Conservation (phyloP, 2,797 vertebrate genomes). For the Sebastes hubbsi region DNA sequence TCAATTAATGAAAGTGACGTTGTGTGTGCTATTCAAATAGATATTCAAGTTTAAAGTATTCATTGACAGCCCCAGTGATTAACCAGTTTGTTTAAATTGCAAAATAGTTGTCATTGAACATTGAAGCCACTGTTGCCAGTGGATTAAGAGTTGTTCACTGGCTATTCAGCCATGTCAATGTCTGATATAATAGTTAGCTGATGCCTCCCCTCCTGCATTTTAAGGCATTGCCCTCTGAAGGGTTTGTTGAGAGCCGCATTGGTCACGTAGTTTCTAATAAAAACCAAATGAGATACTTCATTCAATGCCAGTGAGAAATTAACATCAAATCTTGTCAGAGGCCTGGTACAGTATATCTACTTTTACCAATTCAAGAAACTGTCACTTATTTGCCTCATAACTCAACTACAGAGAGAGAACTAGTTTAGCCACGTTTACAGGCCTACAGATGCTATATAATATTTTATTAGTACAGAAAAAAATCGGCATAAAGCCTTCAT, state of each 20-base stretch:
- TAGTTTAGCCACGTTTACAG: neutral
- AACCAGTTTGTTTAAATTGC: neutral
- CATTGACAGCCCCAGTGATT: too few species aligned
- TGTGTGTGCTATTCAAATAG: too few species aligned
- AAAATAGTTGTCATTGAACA: neutral
- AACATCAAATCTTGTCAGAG: neutral
- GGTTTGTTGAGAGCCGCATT: neutral
- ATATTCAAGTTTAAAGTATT: too few species aligned
- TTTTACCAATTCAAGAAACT: neutral
- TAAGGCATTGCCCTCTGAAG: neutral
- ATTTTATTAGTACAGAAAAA: neutral
- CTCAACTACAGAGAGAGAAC: neutral
- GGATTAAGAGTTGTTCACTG: neutral
- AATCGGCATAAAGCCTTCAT: neutral
- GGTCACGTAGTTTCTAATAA: neutral
- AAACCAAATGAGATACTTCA: neutral
- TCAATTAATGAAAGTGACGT: too few species aligned
- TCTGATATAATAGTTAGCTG: neutral
- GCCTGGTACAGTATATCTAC: neutral
- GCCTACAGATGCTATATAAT: neutral
- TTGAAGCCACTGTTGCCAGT: neutral
- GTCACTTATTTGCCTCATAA: neutral
- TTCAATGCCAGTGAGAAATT: neutral
- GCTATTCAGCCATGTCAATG: neutral
- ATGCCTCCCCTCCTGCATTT: neutral